Percentiles rank a stretch among this genome's conserved stretches.
phyloP scores from a whole-genome alignment of 2,888 invertebrate genomes.

The Altica lythri region DNA sequence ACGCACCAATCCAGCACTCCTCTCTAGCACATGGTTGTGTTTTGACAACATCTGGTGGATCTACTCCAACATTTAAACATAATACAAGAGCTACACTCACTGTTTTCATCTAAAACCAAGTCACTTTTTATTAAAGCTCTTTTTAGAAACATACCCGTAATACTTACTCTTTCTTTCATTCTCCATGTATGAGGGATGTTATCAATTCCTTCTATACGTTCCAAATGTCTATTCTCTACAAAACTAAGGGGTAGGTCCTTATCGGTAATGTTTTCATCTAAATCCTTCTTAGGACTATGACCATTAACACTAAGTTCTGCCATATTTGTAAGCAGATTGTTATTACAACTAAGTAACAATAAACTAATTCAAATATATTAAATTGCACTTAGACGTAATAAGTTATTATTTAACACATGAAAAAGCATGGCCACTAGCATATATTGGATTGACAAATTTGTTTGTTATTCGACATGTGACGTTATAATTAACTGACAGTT shows the following conservation, averaged over 20 bases:
- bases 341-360: conserved; percentile 13
- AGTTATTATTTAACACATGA: conserved; percentile 21
- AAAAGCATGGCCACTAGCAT: conserved; percentile 18
- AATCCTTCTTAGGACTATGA: conserved; percentile 22
- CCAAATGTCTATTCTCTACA: conserved; percentile 74
- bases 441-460: conserved; percentile 22
- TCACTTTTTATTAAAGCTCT: background rate
- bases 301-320: conserved; percentile 29
- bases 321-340: conserved; percentile 25
- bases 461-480: conserved; percentile 13
- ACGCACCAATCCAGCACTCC: conserved; percentile 95
- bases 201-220: conserved; percentile 69
- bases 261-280: conserved; percentile 57
- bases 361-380: conserved; percentile 15
- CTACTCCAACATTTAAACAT: conserved; percentile 98
- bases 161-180: conserved; percentile 83
- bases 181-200: conserved; percentile 82
- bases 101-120: conserved; percentile 86
- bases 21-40: conserved; percentile 94
- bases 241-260: conserved; percentile 75
- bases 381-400: conserved; percentile 31
- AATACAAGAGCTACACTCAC: conserved; percentile 97
- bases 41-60: conserved; percentile 97
- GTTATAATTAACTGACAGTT: background rate
- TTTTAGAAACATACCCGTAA: too few species aligned